These are phyloP conservation scores for Allygus modestus DNA, from an alignment of 2,888 invertebrate genomes.

Conservation along the genomic window DNA sequence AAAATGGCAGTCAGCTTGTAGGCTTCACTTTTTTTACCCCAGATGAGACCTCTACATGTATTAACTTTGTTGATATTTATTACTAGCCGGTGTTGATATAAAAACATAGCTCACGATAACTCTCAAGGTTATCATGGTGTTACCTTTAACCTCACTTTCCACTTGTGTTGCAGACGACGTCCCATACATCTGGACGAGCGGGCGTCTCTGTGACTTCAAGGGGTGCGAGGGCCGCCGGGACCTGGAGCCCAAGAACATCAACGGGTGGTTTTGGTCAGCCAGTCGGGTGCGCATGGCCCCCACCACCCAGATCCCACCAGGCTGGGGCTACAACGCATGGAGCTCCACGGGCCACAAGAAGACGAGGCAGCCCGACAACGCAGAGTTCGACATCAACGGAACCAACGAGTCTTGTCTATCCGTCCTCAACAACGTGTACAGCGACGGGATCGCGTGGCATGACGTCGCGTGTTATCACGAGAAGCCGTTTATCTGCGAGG, in stretches of 20 bases:
- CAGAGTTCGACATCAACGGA: slow-evolving; percentile 92
- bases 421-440: slow-evolving; percentile 94
- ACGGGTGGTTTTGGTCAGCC: slow-evolving; percentile 96
- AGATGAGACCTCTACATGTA: too few species aligned
- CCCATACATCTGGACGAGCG: slow-evolving; percentile 96
- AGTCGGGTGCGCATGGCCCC: slow-evolving; percentile 91
- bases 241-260: slow-evolving; percentile 89
- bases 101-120: too few species aligned
- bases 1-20: too few species aligned
- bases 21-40: too few species aligned
- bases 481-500: slow-evolving; percentile 94
- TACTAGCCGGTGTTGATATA: too few species aligned
- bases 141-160: too few species aligned
- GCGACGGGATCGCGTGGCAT: slow-evolving; percentile 96
- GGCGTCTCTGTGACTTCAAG: slow-evolving; percentile 94
- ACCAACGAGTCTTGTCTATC: slow-evolving; percentile 93
- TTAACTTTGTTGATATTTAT: too few species aligned
- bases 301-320: slow-evolving; percentile 84
- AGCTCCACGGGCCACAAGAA: slow-evolving; percentile 95
- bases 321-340: slow-evolving; percentile 93
- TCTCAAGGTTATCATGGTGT: too few species aligned
- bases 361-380: slow-evolving; percentile 91
- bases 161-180: slow-evolving; percentile 84
- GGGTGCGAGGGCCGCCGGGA: slow-evolving; percentile 93
- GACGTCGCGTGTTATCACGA: slow-evolving; percentile 96